Conservation (phyloP, 2,113 vertebrate species). For the Trematomus loennbergii region DNA sequence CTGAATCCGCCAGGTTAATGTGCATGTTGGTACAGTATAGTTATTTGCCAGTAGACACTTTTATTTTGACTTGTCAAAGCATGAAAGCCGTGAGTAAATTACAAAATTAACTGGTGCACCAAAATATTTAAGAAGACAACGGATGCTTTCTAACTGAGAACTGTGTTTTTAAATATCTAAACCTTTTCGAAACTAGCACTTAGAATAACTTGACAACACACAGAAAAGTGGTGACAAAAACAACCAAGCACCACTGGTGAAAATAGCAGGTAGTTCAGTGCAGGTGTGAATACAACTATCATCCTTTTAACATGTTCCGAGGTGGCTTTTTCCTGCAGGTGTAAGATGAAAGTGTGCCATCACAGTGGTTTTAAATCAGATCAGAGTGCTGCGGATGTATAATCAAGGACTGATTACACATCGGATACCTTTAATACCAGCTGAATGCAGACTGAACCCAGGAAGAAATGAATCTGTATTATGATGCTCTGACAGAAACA, state of each 20-base stretch:
- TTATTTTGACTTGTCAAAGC: background rate
- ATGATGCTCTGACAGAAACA: background rate
- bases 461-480: constrained; percentile 29
- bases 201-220: background rate
- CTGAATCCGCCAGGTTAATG: background rate
- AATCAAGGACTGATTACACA: background rate
- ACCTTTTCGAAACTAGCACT: background rate
- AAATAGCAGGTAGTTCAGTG: constrained; percentile 8
- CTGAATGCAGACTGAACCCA: constrained; percentile 13
- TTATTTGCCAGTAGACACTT: background rate
- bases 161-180: background rate
- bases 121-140: background rate
- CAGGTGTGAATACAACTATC: background rate
- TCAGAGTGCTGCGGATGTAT: background rate
- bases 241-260: background rate
- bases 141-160: background rate
- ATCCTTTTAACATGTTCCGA: background rate
- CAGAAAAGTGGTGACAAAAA: background rate
- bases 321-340: constrained; percentile 9
- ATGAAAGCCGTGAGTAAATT: no score
- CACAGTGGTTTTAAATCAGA: background rate
- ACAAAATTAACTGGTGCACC: no score
- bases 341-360: background rate
- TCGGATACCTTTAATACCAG: background rate
- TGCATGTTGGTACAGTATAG: background rate